A percentile compares a stretch with the other conserved stretches of the same genome.
Conservation (phyloP, 1,140 invertebrate species). For the Drosophila gunungcola region DNA sequence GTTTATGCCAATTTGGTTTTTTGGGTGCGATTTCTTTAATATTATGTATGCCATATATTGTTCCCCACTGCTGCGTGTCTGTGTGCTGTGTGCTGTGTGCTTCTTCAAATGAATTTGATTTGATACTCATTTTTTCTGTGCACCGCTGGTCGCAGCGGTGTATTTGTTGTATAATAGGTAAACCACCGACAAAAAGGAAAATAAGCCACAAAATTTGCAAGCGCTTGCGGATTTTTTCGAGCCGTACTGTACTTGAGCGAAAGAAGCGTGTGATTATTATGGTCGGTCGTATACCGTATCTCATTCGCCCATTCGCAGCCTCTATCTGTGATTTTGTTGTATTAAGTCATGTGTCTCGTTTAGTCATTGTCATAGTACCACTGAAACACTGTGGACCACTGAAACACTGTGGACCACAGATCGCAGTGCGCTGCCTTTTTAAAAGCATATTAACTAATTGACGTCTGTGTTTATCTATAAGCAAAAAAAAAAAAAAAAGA, state of each 20-base stretch:
- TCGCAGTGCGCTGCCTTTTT: constrained; percentile 22
- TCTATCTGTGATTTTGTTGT: constrained; percentile 8
- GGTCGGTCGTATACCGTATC: not conserved
- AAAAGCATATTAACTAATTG: constrained; percentile 77
- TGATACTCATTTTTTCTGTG: constrained; percentile 51
- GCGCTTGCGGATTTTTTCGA: constrained; percentile 35
- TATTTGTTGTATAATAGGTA: constrained; percentile 54
- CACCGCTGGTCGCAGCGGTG: constrained; percentile 8
- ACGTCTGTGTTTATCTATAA: constrained; percentile 71
- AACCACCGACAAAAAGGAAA: constrained; percentile 9
- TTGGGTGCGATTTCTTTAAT: constrained; percentile 76
- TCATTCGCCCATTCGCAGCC: constrained; percentile 1
- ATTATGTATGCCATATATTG: constrained; percentile 74
- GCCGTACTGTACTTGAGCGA: constrained; percentile 52
- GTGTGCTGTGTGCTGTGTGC: constrained; percentile 12
- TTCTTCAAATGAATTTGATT: constrained; percentile 70
- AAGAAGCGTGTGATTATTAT: constrained; percentile 25
- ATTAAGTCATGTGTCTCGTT: constrained; percentile 35
- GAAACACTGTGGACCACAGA: not conserved
- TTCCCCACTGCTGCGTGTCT: constrained; percentile 18
- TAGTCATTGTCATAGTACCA: constrained; percentile 43
- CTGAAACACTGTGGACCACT: too few relatives aligned
- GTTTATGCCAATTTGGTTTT: constrained; percentile 79
- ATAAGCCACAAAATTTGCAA: constrained; percentile 40
- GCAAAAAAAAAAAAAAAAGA: constrained; percentile 6